Base-by-base conservation (phyloP, 2,113 vertebrate genomes). In the Gallinago paraguaiae region DNA sequence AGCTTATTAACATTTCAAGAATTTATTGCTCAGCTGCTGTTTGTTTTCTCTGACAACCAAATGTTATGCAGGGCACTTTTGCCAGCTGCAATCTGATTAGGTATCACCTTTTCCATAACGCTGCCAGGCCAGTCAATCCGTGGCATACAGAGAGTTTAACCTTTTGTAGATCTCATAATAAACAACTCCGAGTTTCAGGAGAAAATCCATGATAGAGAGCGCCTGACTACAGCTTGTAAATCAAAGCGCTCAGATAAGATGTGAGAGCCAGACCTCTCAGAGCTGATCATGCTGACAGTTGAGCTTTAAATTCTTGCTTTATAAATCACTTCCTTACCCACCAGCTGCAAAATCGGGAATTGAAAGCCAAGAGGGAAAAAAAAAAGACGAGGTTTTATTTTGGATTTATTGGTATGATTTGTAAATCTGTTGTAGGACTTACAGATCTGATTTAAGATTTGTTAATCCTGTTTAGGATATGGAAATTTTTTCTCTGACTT, bases 251-350 rank as follows among this genome's bases (percentile, higher is more conserved):
- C 71, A 33, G 87, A 96, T 95, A 93, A 85, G 54, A 85, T 61
- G 69, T n/a, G 28, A 97, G 83, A 91, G 76, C 35, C 80, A 89
- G 92, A 90, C 91, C 95, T 97, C 96, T 96, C 84, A 88, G 81
- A 92, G 91, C 22, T 95, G 93, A 92, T 97, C 82, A 56, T 35
- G 64, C 94, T 96, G 83, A 85, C 93, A 88, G 87, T 64, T 85
- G 81, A 89, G 79, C 82, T 94, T 95, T 95, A 93, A 87, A 89
- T 91, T 95, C 91, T 88, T 95, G 75, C 96, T 96, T 94, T 96
- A 97, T 97, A 97, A 96, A 97, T 97, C 97, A 85, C 75, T 97
- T 97, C 82, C 83, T 97, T 87, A 92, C 91, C 96, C 97, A 82
- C 60, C 95, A 97, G 93, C 93, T 96, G 94, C 92, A 98, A 97